phyloP scores from a whole-genome alignment of 2,888 invertebrate genomes.

The Myathropa florea region DNA sequence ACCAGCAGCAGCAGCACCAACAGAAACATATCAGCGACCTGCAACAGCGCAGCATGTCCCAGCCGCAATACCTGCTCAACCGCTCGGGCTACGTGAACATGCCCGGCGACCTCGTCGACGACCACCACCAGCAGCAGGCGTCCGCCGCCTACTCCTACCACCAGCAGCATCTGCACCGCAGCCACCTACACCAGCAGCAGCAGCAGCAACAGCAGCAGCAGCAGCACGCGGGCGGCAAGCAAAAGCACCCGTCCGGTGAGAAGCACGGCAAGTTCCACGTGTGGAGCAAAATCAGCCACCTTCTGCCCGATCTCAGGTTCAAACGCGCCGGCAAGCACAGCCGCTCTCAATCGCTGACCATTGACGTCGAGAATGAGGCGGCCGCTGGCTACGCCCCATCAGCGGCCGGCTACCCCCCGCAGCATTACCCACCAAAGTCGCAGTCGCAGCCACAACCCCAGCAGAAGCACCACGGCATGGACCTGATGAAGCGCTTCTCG shows the following conservation, averaged over 20 bases:
- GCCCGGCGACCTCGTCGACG: constrained; percentile 74
- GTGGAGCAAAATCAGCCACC: constrained; percentile 83
- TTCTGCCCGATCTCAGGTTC: constrained; percentile 90
- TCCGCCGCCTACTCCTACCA: constrained; percentile 73
- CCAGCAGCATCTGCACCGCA: constrained; percentile 67
- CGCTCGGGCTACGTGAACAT: constrained; percentile 71
- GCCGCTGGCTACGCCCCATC: background rate
- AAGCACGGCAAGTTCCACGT: constrained; percentile 70
- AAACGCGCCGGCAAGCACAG: constrained; percentile 84
- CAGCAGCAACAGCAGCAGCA: constrained; percentile 58
- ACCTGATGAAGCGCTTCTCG: constrained; percentile 74
- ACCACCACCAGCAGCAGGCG: constrained; percentile 73
- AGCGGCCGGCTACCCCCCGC: constrained; percentile 19
- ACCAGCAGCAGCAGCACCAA: constrained; percentile 58
- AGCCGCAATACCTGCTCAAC: constrained; percentile 69
- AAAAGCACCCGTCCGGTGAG: constrained; percentile 69
- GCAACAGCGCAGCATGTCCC: constrained; percentile 53
- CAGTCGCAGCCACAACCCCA: constrained; percentile 23
- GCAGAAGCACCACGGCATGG: constrained; percentile 73
- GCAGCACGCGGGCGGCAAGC: constrained; percentile 43
- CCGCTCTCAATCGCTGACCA: constrained; percentile 90
- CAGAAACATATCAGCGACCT: constrained; percentile 60
- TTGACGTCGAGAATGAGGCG: constrained; percentile 81
- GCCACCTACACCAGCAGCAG: constrained; percentile 75
- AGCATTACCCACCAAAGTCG: constrained; percentile 75